Base-by-base conservation (phyloP, 2,888 invertebrate genomes). In the Andrena chrysosceles region DNA sequence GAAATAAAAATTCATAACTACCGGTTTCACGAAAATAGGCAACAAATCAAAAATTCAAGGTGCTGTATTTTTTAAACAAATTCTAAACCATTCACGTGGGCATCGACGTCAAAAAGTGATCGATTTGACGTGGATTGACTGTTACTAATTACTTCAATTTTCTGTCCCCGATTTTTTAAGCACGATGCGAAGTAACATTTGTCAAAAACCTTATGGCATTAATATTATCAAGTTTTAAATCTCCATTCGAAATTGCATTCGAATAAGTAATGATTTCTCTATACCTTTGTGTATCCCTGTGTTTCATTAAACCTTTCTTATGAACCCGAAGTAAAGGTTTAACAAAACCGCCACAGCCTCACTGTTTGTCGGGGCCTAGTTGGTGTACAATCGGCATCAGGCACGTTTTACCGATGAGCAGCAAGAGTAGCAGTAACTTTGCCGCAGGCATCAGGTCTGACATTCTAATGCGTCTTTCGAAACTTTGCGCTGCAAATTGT, bases 401-500 rank as follows among this genome's bases (percentile, higher is more conserved):
- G 52, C 63, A 59, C 59, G 56, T 67, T 75, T 69, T 33, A 63
- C 62, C 77, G 78, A 77, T 70, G 74, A 71, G 71, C 66, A 72
- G 52, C 71, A 74, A 68, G 59, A 42, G 10, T n/a, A 54, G 23
- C 26, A 20, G 70, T 23, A 20, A 49, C 75, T 20, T 66, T 10
- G 49, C 16, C 42, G n/a, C 66, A 48, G 26, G 76, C 78, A 52
- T 72, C 87, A 20, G 56, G 20, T 71, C 83, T 69, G 83, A 83
- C 87, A 87, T 90, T 89, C 86, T 88, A 89, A 89, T 87, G 87
- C 83, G 82, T 85, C 89, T 91, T 89, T 89, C 88, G 82, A 81
- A 91, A 90, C 90, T 91, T 87, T 89, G 90, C 89, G 88, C 86
- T 84, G 66, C 84, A 89, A 92, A 92, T 91, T 85, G 91, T 89